A percentile compares a stretch with the other conserved stretches of the same genome.
Conservation (phyloP, 2,888 invertebrate genomes). For the Autographa gamma region DNA sequence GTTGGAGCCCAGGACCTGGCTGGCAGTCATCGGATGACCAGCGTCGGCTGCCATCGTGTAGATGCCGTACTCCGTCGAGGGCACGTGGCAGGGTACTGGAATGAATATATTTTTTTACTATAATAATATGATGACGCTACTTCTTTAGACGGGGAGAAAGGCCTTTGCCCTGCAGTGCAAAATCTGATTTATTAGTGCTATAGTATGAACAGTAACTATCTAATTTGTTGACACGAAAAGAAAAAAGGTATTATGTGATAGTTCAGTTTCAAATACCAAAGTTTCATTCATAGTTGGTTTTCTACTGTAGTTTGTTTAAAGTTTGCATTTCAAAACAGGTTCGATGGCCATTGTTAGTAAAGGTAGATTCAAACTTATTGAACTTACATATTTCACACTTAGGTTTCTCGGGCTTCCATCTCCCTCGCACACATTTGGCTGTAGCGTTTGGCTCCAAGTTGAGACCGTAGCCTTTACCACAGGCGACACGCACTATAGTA, state of each 20-base stretch:
- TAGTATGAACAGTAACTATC: no score
- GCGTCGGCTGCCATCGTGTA: constrained; percentile 88
- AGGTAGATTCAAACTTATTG: background rate
- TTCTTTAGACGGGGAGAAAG: no score
- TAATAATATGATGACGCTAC: no score
- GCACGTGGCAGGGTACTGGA: constrained; percentile 92
- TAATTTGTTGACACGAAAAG: no score
- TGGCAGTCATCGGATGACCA: constrained; percentile 67
- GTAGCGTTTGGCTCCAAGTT: constrained; percentile 93
- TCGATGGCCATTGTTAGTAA: no score
- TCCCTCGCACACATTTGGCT: constrained; percentile 94
- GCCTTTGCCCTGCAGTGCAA: no score
- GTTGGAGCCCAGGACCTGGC: constrained; percentile 66
- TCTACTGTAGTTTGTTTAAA: no score
- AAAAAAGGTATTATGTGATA: no score
- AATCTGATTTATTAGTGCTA: no score
- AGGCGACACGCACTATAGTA: constrained; percentile 92
- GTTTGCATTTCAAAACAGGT: no score
- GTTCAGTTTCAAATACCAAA: no score
- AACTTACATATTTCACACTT: constrained; percentile 93
- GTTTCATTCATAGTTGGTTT: no score
- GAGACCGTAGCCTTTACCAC: constrained; percentile 93
- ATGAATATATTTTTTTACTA: background rate
- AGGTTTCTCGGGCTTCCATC: constrained; percentile 95
- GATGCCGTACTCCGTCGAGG: constrained; percentile 91